Conservation (phyloP, 2,888 invertebrate species). For the Panorpa germanica region DNA sequence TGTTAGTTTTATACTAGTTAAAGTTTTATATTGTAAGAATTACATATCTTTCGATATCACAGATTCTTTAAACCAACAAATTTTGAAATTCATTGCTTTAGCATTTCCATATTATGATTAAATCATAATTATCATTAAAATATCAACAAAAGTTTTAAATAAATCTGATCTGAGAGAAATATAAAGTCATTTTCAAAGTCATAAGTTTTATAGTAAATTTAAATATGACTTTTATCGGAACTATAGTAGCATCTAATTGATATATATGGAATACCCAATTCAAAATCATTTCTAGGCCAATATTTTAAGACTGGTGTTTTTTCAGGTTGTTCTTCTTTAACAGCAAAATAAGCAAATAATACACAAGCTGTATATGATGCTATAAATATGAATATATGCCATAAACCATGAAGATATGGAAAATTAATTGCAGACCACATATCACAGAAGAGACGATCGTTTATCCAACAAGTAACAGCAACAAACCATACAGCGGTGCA, state of each 20-base stretch:
- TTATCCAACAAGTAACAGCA: slow-evolving; percentile 59
- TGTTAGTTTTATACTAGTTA: no score
- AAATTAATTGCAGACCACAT: slow-evolving; percentile 60
- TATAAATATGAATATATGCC: slow-evolving; percentile 68
- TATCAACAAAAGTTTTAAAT: no score
- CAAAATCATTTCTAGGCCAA: slow-evolving; percentile 62
- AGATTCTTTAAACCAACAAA: no score
- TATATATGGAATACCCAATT: slow-evolving; percentile 59
- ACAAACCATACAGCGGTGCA: slow-evolving; percentile 45
- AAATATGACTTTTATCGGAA: slow-evolving; percentile 20
- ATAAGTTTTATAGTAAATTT: no score
- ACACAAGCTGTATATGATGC: slow-evolving; percentile 60
- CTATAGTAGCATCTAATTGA: slow-evolving; percentile 39
- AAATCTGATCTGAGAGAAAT: no score
- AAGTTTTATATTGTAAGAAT: no score
- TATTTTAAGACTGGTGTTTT: slow-evolving; percentile 48
- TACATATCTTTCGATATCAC: no score
- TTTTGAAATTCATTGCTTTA: no score
- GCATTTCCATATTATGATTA: no score
- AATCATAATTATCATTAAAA: no score
- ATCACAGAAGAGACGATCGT: slow-evolving; percentile 61
- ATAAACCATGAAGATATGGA: slow-evolving; percentile 65
- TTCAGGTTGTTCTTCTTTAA: slow-evolving; percentile 49
- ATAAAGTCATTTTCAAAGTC: no score
- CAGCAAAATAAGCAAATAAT: slow-evolving; percentile 62